Conservation (phyloP, 2,888 invertebrate genomes). For the Callosobruchus maculatus region DNA sequence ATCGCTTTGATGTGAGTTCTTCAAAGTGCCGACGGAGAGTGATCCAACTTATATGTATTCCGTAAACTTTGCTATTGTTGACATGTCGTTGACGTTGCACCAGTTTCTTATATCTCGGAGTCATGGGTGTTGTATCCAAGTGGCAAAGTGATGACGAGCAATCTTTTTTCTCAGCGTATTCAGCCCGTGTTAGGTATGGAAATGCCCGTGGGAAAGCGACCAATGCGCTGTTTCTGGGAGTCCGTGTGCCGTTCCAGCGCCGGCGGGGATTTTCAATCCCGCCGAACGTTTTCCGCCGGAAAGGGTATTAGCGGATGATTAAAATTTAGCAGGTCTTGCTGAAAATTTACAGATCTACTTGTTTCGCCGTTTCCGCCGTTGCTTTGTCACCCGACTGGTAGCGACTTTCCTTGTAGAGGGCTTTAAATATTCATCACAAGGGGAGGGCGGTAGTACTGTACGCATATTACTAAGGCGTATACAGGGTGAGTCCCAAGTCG, state of each 20-base stretch:
- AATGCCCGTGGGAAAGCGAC: background rate
- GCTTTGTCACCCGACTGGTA: background rate
- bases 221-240: background rate
- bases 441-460: background rate
- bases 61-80: no score
- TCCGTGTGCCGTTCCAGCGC: background rate
- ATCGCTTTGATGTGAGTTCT: no score
- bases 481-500: no score
- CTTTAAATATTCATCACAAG: background rate
- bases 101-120: no score
- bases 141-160: no score
- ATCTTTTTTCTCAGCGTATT: background rate
- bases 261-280: background rate
- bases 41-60: no score
- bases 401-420: background rate
- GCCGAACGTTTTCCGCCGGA: background rate
- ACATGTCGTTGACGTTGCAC: no score
- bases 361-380: background rate
- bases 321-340: background rate
- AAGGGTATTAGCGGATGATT: background rate
- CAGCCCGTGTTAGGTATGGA: background rate
- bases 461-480: no score
- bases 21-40: no score
- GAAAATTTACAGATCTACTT: background rate
- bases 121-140: no score